Conservation (phyloP, 2,888 invertebrate species). For the Scotopteryx bipunctaria region DNA sequence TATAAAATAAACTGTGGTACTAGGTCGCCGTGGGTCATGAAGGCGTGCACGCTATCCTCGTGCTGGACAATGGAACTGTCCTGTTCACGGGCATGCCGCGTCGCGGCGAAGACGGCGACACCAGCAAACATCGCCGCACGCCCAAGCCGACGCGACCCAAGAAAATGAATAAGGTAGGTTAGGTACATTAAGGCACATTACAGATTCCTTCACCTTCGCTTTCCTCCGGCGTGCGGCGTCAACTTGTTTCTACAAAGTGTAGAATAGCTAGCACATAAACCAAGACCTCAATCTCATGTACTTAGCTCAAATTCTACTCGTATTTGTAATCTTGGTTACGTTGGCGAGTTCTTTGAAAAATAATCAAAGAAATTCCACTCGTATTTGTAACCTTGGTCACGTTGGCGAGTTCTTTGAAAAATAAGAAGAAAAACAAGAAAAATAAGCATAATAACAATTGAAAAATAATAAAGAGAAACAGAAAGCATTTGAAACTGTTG, state of each 20-base stretch:
- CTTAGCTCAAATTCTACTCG: too few relatives aligned
- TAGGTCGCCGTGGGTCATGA: slow-evolving; percentile 96
- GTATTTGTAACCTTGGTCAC: neutral
- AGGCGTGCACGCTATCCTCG: slow-evolving; percentile 93
- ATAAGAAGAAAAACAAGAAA: too few relatives aligned
- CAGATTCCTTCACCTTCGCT: too few relatives aligned
- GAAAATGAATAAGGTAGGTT: slow-evolving; percentile 91
- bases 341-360: neutral
- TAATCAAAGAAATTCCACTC: neutral
- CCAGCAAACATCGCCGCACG: slow-evolving; percentile 89
- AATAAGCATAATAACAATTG: neutral
- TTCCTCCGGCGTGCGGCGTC: too few relatives aligned
- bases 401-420: neutral
- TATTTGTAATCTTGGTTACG: neutral
- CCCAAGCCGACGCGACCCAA: slow-evolving; percentile 96
- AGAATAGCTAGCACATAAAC: too few relatives aligned
- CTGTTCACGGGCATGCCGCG: slow-evolving; percentile 91
- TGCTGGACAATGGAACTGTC: slow-evolving; percentile 96
- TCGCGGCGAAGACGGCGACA: slow-evolving; percentile 97
- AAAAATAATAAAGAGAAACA: neutral
- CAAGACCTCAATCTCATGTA: too few relatives aligned
- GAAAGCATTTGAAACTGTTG: neutral
- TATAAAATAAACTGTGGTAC: neutral
- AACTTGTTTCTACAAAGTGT: too few relatives aligned
- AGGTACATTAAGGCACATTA: too few relatives aligned